Percentiles rank a stretch among this genome's conserved stretches.
phyloP scores from a whole-genome alignment of 64 coral and sea anemone genomes.

The Porites australiensis region DNA sequence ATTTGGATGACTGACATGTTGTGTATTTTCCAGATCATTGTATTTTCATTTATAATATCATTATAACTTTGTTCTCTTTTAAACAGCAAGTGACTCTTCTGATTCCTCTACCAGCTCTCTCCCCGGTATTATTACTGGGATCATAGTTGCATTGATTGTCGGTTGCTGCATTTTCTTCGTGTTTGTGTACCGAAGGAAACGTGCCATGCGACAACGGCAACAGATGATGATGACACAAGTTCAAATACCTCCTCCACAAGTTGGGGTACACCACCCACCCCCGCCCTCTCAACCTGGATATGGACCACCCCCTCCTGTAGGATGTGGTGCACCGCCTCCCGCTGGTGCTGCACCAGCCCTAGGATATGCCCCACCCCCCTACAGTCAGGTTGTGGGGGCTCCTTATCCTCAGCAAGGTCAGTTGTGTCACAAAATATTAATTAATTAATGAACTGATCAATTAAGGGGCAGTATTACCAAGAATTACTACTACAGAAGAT shows the following conservation, averaged over 20 bases:
- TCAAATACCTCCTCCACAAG: background rate
- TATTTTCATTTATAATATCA: background rate
- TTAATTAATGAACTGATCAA: no score
- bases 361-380: constrained; percentile 27
- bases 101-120: background rate
- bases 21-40: no score
- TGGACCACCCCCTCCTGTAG: background rate
- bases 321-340: background rate
- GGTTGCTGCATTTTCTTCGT: background rate
- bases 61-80: background rate
- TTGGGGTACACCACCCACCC: background rate
- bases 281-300: background rate
- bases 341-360: background rate
- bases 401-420: constrained; percentile 9
- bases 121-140: background rate
- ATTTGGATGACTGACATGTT: no score
- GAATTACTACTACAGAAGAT: no score
- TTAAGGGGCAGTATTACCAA: no score
- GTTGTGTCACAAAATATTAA: background rate
- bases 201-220: background rate
- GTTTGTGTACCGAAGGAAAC: background rate
- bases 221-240: background rate
- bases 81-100: background rate
- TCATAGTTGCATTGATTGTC: background rate
- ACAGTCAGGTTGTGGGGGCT: background rate